Conservation (phyloP, 1,140 invertebrate species). For the Hylaeus anthracinus region DNA sequence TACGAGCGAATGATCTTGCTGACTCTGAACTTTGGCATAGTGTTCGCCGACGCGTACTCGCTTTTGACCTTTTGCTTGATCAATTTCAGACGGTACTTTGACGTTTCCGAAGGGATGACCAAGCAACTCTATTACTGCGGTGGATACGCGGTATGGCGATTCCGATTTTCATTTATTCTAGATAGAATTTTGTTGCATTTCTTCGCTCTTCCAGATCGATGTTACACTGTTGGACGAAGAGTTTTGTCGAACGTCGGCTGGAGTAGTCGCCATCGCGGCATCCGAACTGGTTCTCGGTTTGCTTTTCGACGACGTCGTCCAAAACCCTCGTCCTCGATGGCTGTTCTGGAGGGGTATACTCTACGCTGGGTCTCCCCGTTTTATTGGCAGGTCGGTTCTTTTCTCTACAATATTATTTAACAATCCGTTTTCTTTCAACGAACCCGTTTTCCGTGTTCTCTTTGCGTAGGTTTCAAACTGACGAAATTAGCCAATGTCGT, state of each 20-base stretch:
- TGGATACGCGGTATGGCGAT: conserved; percentile 57
- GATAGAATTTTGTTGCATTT: too few species aligned
- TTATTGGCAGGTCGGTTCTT: not conserved
- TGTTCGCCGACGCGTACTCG: conserved; percentile 63
- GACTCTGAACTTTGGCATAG: conserved; percentile 58
- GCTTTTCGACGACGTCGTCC: not conserved
- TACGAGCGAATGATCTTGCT: conserved; percentile 61
- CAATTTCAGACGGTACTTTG: not conserved
- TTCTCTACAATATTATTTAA: too few species aligned
- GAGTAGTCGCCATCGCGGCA: conserved; percentile 36
- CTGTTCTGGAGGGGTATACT: conserved; percentile 48
- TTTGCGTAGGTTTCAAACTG: conserved; percentile 29
- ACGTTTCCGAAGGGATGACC: not conserved
- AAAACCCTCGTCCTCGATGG: conserved; percentile 22
- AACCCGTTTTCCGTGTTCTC: too few species aligned
- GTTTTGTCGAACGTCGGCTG: conserved; percentile 27
- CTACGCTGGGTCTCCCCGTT: not conserved
- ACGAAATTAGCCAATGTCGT: conserved; percentile 28
- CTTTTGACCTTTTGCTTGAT: conserved; percentile 51
- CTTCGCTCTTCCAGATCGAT: conserved; percentile 62
- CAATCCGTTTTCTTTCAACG: too few species aligned
- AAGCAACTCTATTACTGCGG: conserved; percentile 51
- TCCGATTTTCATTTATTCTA: too few species aligned
- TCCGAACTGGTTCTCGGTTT: conserved; percentile 51
- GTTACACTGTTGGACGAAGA: conserved; percentile 57